Evolutionary conservation across 2,797 vertebrate species (phyloP).

Genomic region (Cryptoprocta ferox): DNA sequence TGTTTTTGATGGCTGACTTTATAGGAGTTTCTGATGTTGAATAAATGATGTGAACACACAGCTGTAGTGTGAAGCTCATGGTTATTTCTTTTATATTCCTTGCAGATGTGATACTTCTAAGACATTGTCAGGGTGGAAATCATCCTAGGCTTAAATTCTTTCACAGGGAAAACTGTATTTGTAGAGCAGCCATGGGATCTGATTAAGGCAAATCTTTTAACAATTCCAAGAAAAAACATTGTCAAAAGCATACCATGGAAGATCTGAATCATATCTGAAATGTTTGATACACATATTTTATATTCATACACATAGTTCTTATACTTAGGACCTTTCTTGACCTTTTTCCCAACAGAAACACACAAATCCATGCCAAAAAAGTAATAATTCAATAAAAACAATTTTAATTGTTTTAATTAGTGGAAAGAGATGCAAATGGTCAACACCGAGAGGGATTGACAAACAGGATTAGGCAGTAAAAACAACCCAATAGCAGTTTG

Average conservation of each 20-base stretch:
- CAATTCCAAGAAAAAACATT: not conserved
- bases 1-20: not conserved
- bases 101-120: not conserved
- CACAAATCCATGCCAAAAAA: not conserved
- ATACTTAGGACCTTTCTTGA: not conserved
- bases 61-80: not conserved
- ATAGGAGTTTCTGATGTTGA: conserved; percentile 14
- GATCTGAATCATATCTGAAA: not conserved
- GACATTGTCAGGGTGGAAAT: not conserved
- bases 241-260: not conserved
- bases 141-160: conserved; percentile 15
- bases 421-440: conserved; percentile 50
- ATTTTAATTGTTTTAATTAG: conserved; percentile 67
- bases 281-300: not conserved
- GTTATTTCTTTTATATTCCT: conserved; percentile 47
- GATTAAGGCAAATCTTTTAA: conserved; percentile 45
- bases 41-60: not conserved
- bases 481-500: conserved; percentile 79
- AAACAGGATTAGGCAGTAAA: conserved; percentile 72
- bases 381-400: conserved; percentile 39
- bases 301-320: not conserved
- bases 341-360: not conserved
- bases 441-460: conserved; percentile 54
- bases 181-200: not conserved
- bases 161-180: not conserved